Base-by-base conservation (phyloP, 2,888 invertebrate genomes). In the Parasteatoda lunata region DNA sequence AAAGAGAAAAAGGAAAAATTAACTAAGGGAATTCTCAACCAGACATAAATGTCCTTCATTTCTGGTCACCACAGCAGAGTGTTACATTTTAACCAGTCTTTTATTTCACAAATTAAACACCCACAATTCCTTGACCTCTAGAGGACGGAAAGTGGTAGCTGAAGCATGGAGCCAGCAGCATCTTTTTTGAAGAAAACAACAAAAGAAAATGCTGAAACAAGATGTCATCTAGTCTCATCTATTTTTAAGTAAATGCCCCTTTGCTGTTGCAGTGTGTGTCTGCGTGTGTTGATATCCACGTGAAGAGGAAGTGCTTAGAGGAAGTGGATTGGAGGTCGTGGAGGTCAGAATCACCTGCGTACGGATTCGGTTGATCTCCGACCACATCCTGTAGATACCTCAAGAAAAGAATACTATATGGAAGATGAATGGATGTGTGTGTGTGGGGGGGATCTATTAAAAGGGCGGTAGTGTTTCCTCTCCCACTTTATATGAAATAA, bases 281-380 rank as follows among this genome's bases (percentile, higher is more conserved):
- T 30, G 30, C 30, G 30, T 45, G 73, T 45, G 84, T 75, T 78
- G 75, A 75, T 79, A 79, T 75, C 75, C 75, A 59, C 70, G 15
- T 45, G 54, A 79, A 79, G 30, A 30, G 78, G 59, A 48, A 75
- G 75, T 51, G 70, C n/a, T 47, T 69, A 78, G 77, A 86, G 85
- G 85, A 86, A 86, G 85, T 85, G 79, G n/a, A 59, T 30, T 54
- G 76, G 79, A 80, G 85, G 80, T 76, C 85, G 66, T 15, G 69
- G 80, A 86, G 85, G 85, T 86, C 85, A 86, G 73, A 85, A 65
- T 85, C 79, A 85, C 84, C 84, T 85, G 84, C 54, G 69, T 51
- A 83, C 30, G 71, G 85, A 66, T 72, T 54, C 85, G 85, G 71
- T 86, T 86, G 71, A 77, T 77, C 76, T 77, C 80, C 85, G 80